phyloP scores from a whole-genome alignment of 35 echinoderm and acorn worm species.

The Ophiothrix spiculata region DNA sequence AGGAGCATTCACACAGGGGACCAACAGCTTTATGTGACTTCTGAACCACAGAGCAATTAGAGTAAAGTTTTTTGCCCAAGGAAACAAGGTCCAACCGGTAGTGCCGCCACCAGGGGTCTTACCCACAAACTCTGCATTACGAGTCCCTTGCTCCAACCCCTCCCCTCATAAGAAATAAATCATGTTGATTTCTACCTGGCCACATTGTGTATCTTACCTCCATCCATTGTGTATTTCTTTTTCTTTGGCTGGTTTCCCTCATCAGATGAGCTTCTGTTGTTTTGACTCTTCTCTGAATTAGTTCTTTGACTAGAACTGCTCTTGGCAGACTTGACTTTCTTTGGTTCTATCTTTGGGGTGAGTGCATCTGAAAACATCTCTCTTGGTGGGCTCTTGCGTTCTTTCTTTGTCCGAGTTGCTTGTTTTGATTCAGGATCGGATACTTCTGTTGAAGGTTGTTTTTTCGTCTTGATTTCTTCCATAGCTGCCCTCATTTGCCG shows the following conservation, averaged over 20 bases:
- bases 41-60: no score
- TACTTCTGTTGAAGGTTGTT: background rate
- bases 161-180: no score
- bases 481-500: slow-evolving; percentile 43
- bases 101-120: no score
- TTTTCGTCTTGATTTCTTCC: slow-evolving; percentile 24
- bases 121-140: no score
- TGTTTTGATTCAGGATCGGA: background rate
- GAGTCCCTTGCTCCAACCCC: no score
- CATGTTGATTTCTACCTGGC: no score
- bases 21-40: no score
- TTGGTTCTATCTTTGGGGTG: background rate
- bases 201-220: background rate
- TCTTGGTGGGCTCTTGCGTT: background rate
- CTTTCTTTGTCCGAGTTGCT: background rate
- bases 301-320: background rate
- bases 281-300: background rate
- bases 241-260: background rate
- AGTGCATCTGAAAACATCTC: slow-evolving; percentile 66
- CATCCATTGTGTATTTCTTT: slow-evolving; percentile 10
- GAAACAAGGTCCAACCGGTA: no score
- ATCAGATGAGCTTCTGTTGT: background rate
- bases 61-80: no score
- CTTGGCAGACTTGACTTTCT: background rate
- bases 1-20: no score